phyloP scores from a whole-genome alignment of 1,140 invertebrate genomes.

The Holcopasites calliopsidis region DNA sequence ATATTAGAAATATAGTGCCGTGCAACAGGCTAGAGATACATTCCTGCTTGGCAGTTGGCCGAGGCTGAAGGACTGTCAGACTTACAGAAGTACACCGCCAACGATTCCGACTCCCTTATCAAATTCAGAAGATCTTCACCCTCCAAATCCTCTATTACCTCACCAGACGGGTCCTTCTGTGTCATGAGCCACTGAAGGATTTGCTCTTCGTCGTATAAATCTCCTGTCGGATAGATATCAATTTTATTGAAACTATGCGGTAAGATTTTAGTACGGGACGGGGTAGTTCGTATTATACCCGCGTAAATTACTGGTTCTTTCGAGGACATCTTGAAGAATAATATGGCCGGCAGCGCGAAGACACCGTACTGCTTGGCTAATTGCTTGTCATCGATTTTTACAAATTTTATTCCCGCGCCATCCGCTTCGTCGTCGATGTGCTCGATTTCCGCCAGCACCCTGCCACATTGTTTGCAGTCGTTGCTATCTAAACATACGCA shows the following conservation, averaged over 20 bases:
- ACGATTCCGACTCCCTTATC: constrained; percentile 89
- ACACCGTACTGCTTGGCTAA: constrained; percentile 93
- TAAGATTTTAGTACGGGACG: no score
- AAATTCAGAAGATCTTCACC: constrained; percentile 89
- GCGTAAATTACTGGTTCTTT: constrained; percentile 97
- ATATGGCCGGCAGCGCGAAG: constrained; percentile 92
- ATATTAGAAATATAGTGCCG: not conserved
- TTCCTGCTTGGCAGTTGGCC: constrained; percentile 57
- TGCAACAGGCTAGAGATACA: constrained; percentile 64
- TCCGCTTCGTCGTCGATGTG: constrained; percentile 97
- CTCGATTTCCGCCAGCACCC: constrained; percentile 93
- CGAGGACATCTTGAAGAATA: constrained; percentile 93
- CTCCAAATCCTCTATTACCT: constrained; percentile 93
- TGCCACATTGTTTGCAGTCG: constrained; percentile 95
- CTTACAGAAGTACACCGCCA: constrained; percentile 97
- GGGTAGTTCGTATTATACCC: constrained; percentile 79
- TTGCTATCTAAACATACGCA: constrained; percentile 88
- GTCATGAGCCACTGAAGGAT: constrained; percentile 93
- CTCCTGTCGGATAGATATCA: constrained; percentile 81
- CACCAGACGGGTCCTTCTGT: constrained; percentile 93
- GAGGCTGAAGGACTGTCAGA: constrained; percentile 64
- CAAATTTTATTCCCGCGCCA: constrained; percentile 95
- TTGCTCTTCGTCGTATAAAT: constrained; percentile 93
- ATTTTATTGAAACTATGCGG: not conserved
- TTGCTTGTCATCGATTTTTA: constrained; percentile 93